Conservation (phyloP, 2,888 invertebrate genomes). For the Ophion ventricosus region DNA sequence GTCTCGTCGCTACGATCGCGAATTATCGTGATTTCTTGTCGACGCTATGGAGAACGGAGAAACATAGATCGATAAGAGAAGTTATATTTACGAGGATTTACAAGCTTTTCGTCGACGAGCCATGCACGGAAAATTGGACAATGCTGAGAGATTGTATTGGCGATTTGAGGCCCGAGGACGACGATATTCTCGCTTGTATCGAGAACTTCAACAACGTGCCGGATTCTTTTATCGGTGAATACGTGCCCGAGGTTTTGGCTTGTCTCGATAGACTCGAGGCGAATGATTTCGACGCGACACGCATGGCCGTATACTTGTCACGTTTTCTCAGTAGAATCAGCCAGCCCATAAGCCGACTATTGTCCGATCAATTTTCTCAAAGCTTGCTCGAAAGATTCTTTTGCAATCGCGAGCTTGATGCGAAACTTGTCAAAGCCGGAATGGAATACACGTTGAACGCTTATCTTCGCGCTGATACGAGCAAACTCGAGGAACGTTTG, state of each 20-base stretch:
- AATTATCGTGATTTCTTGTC: constrained; percentile 64
- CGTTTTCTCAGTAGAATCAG: constrained; percentile 24
- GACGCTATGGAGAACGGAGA: constrained; percentile 67
- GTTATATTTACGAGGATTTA: constrained; percentile 66
- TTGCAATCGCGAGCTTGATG: constrained; percentile 34
- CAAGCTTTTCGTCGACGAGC: constrained; percentile 67
- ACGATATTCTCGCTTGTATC: constrained; percentile 8
- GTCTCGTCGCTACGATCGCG: constrained; percentile 64
- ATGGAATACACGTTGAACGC: constrained; percentile 5
- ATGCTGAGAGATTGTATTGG: constrained; percentile 65
- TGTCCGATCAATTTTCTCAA: constrained; percentile 71
- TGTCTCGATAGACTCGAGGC: constrained; percentile 60
- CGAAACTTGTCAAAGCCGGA: constrained; percentile 18
- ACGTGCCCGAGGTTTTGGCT: constrained; percentile 23
- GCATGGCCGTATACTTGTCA: accelerated
- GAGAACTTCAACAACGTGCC: constrained; percentile 14
- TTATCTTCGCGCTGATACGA: constrained; percentile 38
- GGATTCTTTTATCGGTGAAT: constrained; percentile 64
- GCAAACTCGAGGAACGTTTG: constrained; percentile 62
- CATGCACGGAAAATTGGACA: constrained; percentile 67
- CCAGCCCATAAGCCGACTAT: constrained; percentile 42
- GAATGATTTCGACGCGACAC: accelerated
- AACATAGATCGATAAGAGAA: constrained; percentile 73
- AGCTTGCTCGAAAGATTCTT: constrained; percentile 71
- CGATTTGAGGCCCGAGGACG: constrained; percentile 60